Evolutionary conservation across 2,113 vertebrate genomes (phyloP).

Genomic region (Myiagra hebetior): DNA sequence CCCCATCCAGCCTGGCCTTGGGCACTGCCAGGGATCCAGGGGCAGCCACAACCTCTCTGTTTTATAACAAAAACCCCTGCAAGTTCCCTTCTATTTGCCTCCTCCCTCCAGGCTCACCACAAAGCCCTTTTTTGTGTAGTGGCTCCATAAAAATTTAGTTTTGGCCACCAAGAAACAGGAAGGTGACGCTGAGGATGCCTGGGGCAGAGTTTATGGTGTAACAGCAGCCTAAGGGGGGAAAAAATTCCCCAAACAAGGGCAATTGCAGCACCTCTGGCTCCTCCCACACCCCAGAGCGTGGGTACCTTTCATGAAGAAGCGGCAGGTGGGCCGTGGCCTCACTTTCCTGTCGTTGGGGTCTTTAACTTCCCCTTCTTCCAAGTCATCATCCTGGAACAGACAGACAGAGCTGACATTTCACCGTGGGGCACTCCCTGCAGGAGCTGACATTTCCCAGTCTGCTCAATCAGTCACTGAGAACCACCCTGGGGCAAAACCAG

Average conservation of each 20-base stretch:
- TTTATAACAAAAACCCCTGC: neutral
- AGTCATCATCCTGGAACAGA: constrained; percentile 89
- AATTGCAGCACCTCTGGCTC: rapidly evolving
- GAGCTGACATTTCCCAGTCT: neutral
- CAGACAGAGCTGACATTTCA: constrained; percentile 10
- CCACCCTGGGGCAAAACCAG: neutral
- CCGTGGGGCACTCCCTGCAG: neutral
- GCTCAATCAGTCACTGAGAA: neutral
- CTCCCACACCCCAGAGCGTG: neutral
- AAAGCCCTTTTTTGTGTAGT: neutral
- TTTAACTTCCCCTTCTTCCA: constrained; percentile 97
- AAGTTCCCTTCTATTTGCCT: neutral
- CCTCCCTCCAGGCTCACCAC: neutral
- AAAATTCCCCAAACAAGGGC: rapidly evolving
- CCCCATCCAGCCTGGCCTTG: neutral
- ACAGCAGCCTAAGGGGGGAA: neutral
- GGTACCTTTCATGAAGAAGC: constrained; percentile 98
- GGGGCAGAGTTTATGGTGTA: neutral
- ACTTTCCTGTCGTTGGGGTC: constrained; percentile 95
- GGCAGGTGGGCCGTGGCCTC: constrained; percentile 91
- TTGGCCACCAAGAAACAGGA: neutral
- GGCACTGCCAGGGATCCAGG: neutral
- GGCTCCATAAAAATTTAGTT: neutral
- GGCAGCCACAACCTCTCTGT: neutral
- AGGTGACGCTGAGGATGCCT: neutral